Base-by-base conservation (phyloP, 2,888 invertebrate genomes). In the Dione juno region DNA sequence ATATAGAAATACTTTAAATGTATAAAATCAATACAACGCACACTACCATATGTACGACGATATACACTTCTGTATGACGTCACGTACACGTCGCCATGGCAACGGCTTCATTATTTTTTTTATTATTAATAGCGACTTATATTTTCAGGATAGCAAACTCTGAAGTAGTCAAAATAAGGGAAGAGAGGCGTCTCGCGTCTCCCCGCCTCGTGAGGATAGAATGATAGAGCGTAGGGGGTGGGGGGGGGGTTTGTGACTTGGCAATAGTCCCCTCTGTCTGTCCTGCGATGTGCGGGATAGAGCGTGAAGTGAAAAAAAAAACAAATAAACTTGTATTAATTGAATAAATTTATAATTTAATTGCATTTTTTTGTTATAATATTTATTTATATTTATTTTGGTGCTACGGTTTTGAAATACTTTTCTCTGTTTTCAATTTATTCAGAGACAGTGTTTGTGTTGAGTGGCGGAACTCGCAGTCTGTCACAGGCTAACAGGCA, bases 141-240 rank as follows among this genome's bases (percentile, higher is more conserved):
- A 19, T 41, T 76, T 70, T 35, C 89, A 92, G 92, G 86, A 86
- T 90, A 84, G 86, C 86, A 10, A 83, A 80, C 35, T 72, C 80
- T 0, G 91, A 90, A 71, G 69, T 88, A 35, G 53, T 73, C 1
- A 88, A 85, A 28, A 16, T 87, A 1, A 78, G 86, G 9, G 84
- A 84, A 19, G 88, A 89, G 50, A 70, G 91, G 43, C 74, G 90
- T 6, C 77, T 88, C 7, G 82, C 84, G 0, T 81, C 87, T 1
- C 86, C 86, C 0, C 81, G 89, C 1, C 81, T 84, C 7, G 88
- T 88, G 9, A 77, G 88, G n/a, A 84, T 88, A 58, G 91, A 91
- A 67, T 90, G 71, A 81, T 50, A 64, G 64, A 50, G 8, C 10
- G 10, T 10, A 16, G n/a, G 3, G 11, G 13, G n/a, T 3, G 35